Conservation (phyloP, 2,113 vertebrate genomes). For the Ginglymostoma cirratum region DNA sequence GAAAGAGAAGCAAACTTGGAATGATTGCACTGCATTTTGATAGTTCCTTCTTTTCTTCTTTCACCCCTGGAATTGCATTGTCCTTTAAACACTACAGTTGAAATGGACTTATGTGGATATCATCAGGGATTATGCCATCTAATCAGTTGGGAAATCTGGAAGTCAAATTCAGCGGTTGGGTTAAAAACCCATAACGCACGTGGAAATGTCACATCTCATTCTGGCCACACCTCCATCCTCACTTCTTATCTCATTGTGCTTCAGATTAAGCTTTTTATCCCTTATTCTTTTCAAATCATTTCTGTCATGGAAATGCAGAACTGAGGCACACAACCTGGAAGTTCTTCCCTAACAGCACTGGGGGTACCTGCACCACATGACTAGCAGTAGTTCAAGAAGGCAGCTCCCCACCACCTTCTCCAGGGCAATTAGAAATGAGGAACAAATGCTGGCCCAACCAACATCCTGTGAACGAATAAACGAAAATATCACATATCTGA, state of each 20-base stretch:
- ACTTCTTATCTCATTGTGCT: slow-evolving; percentile 41
- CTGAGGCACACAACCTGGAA: slow-evolving; percentile 67
- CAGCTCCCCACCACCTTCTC: no score
- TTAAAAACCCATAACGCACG: not conserved
- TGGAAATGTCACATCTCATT: no score
- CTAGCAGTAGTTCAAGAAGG: no score
- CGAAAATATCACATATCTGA: slow-evolving; percentile 50
- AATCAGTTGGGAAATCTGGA: not conserved
- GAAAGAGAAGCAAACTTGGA: not conserved
- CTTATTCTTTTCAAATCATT: slow-evolving; percentile 65
- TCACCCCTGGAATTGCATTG: not conserved
- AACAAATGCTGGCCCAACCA: no score
- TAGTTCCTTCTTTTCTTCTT: not conserved
- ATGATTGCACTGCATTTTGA: not conserved
- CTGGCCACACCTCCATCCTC: not conserved
- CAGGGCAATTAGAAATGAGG: no score
- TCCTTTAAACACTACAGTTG: not conserved
- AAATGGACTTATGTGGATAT: not conserved
- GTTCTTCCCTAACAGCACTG: slow-evolving; percentile 42
- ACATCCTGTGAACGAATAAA: no score
- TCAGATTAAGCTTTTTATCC: slow-evolving; percentile 50
- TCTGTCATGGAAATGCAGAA: slow-evolving; percentile 62
- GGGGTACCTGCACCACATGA: no score
- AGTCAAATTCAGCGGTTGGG: not conserved
- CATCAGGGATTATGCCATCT: not conserved